phyloP scores from a whole-genome alignment of 2,113 vertebrate species.

The Zosterops borbonicus region DNA sequence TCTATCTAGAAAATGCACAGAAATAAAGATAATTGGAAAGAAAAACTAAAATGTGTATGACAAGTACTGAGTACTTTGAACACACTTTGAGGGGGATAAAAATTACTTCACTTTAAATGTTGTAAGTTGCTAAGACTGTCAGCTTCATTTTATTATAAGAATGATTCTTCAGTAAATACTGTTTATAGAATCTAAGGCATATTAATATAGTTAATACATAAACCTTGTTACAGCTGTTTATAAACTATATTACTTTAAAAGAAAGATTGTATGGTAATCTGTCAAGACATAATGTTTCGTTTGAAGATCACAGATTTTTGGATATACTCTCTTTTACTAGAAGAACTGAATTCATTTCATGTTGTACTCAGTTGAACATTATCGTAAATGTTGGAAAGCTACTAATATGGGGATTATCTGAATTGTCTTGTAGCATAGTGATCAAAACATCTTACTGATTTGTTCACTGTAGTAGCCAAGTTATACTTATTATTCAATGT shows the following conservation, averaged over 20 bases:
- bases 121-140: background rate
- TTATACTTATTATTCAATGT: background rate
- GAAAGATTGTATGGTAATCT: conserved; percentile 21
- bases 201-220: conserved; percentile 8
- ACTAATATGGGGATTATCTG: conserved; percentile 13
- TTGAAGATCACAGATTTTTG: background rate
- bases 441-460: background rate
- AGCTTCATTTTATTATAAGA: conserved; percentile 22
- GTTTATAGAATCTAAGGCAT: conserved; percentile 4
- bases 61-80: conserved; percentile 75
- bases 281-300: background rate
- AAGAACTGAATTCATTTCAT: conserved; percentile 13
- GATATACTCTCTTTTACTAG: background rate
- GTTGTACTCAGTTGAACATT: background rate
- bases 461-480: conserved; percentile 7
- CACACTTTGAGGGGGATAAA: conserved; percentile 33
- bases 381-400: background rate
- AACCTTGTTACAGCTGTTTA: conserved; percentile 25
- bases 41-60: conserved; percentile 64
- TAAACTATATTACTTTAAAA: conserved; percentile 23
- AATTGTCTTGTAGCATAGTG: background rate
- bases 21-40: conserved; percentile 37
- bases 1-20: conserved; percentile 13
- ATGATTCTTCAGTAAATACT: background rate
- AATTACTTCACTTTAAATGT: conserved; percentile 13